Base-by-base conservation (phyloP, 2,797 vertebrate species). In the Myiotriccus ornatus region DNA sequence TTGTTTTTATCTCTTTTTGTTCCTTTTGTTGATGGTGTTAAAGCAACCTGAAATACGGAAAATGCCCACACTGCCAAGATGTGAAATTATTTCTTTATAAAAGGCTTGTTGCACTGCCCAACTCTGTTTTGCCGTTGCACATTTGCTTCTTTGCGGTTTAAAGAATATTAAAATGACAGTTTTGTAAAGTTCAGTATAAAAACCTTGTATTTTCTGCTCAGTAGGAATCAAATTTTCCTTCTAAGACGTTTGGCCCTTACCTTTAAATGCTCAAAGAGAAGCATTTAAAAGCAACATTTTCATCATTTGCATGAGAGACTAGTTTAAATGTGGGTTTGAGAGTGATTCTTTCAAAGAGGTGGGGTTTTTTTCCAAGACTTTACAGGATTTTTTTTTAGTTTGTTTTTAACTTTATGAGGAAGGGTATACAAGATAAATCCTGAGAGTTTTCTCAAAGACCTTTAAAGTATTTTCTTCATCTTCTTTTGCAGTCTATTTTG, bases 401-500 rank as follows among this genome's bases (percentile, higher is more conserved):
- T 75, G 41, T 18, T 83, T 79, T 70, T 32, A 53, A 39, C 9
- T 88, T 64, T 37, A 25, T 55, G 21, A 74, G 11, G 12, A 68
- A 74, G 76, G 7, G 9, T 76, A 49, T 28, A 56, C 28, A 35
- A 43, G 19, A 76, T 63, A 77, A 52, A 74, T 91, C 64, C 34
- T 41, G 5, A 25, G 79, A 53, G 9, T 59, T 87, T 90, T 73
- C 34, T 87, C 32, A 52, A 52, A 76, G 19, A 63, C 49, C 28
- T 82, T 74, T 64, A 34, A 78, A 74, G 14, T 52, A 32, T 74
- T 91, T 78, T 79, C 3, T 9, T 22, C 17, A 7, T 74, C 35
- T 92, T 89, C 23, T 39, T 90, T 80, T 91, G n/a, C n/a, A 73
- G 37, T 84, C 46, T 86, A 7, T 86, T 93, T 86, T 81, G 27